Base-by-base conservation (phyloP, 2,113 vertebrate species). In the Gyps fulvus region DNA sequence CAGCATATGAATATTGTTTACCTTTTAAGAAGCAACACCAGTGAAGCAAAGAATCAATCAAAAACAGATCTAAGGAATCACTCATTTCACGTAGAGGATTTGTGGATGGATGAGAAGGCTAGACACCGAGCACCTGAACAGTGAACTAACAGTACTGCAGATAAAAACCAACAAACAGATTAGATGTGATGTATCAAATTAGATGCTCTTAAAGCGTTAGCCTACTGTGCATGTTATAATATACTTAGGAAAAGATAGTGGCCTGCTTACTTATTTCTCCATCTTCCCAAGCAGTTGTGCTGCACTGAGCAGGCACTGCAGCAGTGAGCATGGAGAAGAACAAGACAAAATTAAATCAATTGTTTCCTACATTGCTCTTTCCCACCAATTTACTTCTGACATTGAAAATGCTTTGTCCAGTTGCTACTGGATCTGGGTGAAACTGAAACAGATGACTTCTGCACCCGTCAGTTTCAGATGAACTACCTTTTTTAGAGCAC, bases 111-210 rank as follows among this genome's bases (percentile, higher is more conserved):
- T 96, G 93, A 95, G 83, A 89, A 96, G 84, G 69, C 87, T 95
- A 93, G 74, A 93, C 82, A 90, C 84, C 74, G 22, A 96, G 94
- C 93, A 93, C 91, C 85, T 94, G 92, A 95, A 62, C 90, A 96
- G 82, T 93, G 89, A 93, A 42, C 89, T 95, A 95, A 87, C 76
- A 93, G 76, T 93, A 95, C 91, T 94, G 82, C 79, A 95, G 96
- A 97, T 94, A 96, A 96, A 96, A 96, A 96, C 91, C 94, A 96
- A 95, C 93, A 93, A 79, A 91, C 31, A 89, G 65, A 92, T 96
- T 86, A 95, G 84, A 96, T 87, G 84, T 34, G 72, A 92, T 83
- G 77, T 57, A 95, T 82, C 91, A 90, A 88, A 93, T 94, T 32
- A 92, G 94, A 81, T 92, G 83, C 67, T 70, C 22, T 91, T 83